Conservation (phyloP, 92 coral and sea anemone species). For the Chrysogorgia sp. region DNA sequence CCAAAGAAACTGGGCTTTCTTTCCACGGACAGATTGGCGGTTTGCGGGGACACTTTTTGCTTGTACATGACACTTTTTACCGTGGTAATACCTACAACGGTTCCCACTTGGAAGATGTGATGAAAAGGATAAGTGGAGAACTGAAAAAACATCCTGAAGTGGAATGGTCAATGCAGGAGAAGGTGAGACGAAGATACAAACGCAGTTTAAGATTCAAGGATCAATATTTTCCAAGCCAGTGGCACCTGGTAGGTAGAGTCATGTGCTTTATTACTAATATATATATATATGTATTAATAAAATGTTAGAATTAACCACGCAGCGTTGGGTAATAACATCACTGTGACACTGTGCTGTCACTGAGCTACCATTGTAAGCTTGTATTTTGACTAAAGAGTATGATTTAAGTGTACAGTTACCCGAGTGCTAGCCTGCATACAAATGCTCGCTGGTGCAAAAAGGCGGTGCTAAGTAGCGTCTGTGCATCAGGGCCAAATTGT, state of each 20-base stretch:
- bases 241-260: slow-evolving; percentile 90
- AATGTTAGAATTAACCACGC: too few species aligned
- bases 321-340: too few species aligned
- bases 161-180: slow-evolving; percentile 94
- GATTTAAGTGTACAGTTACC: too few species aligned
- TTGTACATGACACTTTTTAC: slow-evolving; percentile 74
- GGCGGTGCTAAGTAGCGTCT: too few species aligned
- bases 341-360: too few species aligned
- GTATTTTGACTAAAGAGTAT: too few species aligned
- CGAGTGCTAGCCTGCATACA: too few species aligned
- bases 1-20: slow-evolving; percentile 77
- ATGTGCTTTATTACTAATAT: slow-evolving; percentile 43
- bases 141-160: slow-evolving; percentile 80
- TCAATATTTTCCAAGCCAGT: slow-evolving; percentile 97
- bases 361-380: too few species aligned
- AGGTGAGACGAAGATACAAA: slow-evolving; percentile 71
- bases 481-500: too few species aligned
- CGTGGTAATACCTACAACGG: slow-evolving; percentile 30
- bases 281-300: too few species aligned
- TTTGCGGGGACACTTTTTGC: slow-evolving; percentile 80
- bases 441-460: too few species aligned
- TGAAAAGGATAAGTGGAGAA: slow-evolving; percentile 54
- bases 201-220: slow-evolving; percentile 93
- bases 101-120: slow-evolving; percentile 45
- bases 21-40: slow-evolving; percentile 96